phyloP scores from a whole-genome alignment of 2,113 vertebrate species.

The Neolamprologus kungweensis region DNA sequence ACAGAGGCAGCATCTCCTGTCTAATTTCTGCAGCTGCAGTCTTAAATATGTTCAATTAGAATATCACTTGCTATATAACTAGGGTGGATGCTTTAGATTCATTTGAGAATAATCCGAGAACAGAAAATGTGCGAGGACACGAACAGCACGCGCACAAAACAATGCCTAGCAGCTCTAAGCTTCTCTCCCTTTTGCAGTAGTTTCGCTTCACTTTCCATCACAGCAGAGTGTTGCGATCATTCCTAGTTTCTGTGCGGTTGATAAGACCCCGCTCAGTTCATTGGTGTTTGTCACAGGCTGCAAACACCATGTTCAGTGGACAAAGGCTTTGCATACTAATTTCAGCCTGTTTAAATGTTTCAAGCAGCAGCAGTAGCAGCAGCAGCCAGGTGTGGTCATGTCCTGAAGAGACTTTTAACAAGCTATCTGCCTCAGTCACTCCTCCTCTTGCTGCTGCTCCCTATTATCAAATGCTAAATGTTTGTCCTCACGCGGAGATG shows the following conservation, averaged over 20 bases:
- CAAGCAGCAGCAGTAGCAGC: neutral
- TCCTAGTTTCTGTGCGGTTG: conserved; percentile 33
- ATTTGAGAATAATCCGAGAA: neutral
- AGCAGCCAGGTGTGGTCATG: conserved; percentile 26
- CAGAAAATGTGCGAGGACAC: neutral
- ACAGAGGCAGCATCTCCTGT: neutral
- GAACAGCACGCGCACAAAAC: neutral
- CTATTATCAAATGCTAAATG: conserved; percentile 23
- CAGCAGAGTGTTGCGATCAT: conserved; percentile 26
- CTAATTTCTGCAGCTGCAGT: neutral
- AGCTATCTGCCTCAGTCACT: neutral
- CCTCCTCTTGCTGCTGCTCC: neutral
- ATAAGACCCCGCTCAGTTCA: conserved; percentile 49
- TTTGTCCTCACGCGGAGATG: neutral
- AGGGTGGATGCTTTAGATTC: neutral
- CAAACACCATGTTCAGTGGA: conserved; percentile 43
- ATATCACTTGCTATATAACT: neutral
- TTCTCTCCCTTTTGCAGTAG: neutral
- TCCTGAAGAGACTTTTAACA: conserved; percentile 10
- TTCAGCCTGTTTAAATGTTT: conserved; percentile 19
- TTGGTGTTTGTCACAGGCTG: conserved; percentile 48
- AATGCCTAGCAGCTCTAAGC: neutral
- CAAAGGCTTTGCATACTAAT: conserved; percentile 65
- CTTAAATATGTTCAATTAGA: neutral
- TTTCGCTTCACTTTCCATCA: conserved; percentile 9